Percentiles rank a stretch among this genome's conserved stretches.
Conservation (phyloP, 2,888 invertebrate genomes). For the Mantis religiosa region DNA sequence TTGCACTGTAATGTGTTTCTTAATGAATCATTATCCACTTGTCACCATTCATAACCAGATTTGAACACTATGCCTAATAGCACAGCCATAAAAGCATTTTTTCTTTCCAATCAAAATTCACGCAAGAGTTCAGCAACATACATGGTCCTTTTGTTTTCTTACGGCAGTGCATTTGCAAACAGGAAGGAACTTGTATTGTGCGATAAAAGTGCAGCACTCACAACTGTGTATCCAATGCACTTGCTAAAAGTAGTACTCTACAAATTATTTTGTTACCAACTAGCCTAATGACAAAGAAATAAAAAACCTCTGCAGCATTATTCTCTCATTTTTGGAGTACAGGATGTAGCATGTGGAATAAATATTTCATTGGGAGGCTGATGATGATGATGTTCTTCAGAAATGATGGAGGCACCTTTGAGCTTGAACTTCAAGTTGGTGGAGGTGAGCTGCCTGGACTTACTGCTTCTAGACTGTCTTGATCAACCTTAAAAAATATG, state of each 20-base stretch:
- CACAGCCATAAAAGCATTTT: neutral
- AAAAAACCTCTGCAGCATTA: neutral
- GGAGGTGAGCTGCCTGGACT: constrained; percentile 14
- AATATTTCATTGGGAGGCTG: neutral
- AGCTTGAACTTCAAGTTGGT: neutral
- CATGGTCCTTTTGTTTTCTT: constrained; percentile 4
- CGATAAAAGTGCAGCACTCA: constrained; percentile 15
- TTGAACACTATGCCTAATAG: neutral
- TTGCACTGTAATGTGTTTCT: neutral
- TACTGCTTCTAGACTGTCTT: constrained; percentile 25
- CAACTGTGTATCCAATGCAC: neutral
- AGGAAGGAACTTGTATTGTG: constrained; percentile 25
- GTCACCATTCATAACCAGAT: neutral
- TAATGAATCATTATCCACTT: neutral
- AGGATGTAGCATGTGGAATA: neutral
- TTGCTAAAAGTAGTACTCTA: neutral
- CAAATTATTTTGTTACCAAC: neutral
- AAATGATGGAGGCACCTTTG: neutral
- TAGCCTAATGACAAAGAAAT: neutral
- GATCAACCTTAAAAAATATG: constrained; percentile 21
- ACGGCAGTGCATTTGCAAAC: constrained; percentile 30
- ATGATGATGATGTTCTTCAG: neutral
- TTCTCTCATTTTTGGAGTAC: neutral
- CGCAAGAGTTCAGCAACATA: neutral
- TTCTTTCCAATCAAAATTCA: neutral